These are phyloP conservation scores for Drosophila nr. perissopoda DNA, from an alignment of 2,888 invertebrate species.

Conservation along the genomic window DNA sequence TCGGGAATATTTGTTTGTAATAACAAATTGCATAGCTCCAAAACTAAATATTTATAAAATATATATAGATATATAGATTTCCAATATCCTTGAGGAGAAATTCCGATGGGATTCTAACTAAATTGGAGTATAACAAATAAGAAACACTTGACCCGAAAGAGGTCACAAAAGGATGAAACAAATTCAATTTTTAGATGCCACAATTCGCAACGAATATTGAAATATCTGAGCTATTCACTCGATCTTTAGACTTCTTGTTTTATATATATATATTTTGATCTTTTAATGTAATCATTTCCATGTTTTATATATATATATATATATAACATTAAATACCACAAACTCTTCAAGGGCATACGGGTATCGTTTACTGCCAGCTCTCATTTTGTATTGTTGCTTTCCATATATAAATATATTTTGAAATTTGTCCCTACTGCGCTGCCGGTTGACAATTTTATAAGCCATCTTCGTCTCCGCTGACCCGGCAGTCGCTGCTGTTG, in stretches of 20 bases:
- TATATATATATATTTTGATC: no score
- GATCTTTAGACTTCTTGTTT: fast-evolving
- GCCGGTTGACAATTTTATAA: slow-evolving; percentile 74
- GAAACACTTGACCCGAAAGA: neutral
- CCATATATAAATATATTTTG: slow-evolving; percentile 31
- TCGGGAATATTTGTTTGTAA: neutral
- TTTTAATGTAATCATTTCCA: neutral
- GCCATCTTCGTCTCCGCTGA: slow-evolving; percentile 48
- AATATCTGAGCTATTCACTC: neutral
- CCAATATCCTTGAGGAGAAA: neutral
- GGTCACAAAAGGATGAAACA: neutral
- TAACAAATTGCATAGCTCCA: neutral
- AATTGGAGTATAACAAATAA: neutral
- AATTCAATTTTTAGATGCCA: neutral
- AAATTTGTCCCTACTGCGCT: slow-evolving; percentile 29
- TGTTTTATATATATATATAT: neutral
- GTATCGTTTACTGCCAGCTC: slow-evolving; percentile 7
- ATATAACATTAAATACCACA: neutral
- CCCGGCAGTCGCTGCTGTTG: slow-evolving; percentile 17
- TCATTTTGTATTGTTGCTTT: slow-evolving; percentile 13
- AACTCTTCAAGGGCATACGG: slow-evolving; percentile 11
- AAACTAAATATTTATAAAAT: neutral
- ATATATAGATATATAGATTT: neutral
- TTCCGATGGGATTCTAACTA: neutral
- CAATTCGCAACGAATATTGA: neutral